Evolutionary conservation across 2,797 vertebrate genomes (phyloP), one percentile per base, ranked within the genome.

Genomic region (Chelmon rostratus): DNA sequence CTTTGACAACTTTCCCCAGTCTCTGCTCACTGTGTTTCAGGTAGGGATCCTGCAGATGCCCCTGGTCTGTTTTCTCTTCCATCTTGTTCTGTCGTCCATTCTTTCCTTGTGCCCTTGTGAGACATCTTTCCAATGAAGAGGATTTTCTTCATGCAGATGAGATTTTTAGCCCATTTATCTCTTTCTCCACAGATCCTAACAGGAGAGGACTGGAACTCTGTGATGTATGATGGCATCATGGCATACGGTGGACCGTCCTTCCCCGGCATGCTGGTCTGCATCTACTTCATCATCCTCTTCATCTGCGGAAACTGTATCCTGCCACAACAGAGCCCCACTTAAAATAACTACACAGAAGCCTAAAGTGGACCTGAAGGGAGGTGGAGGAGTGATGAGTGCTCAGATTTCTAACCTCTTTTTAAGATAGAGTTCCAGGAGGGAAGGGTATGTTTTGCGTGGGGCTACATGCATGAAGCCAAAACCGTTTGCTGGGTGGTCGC

Each of bases 211-310:
- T 99, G 98, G 98, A 99, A 99, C 95, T 99, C 98, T 70, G 98
- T 99, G 90, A 99, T 99, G 98, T 99, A 99, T 90, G 98, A 99
- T 88, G 98, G 98, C 76, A 99, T 99, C 92, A 99, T 98, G 97
- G 98, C 98, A 35, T 99, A 99, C 44, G 98, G 98, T 68, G 98
- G 98, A 56, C 98, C 98, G 42, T 99, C 98, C 85, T 99, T 99
- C 94, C 98, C 98, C 70, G 98, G 98, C 92, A 99, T 99, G 98
- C 96, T 99, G 85, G 98, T 99, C 94, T 99, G 98, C 97, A 99
- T 99, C 94, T 99, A 99, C 95, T 99, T 99, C 95, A 99, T 99
- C 97, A 99, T 99, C 95, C 98, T 99, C 94, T 99, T 99, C 97
- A 99, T 99, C 95, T 99, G 98, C 68, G 98, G 98, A 93, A 99